Percentiles rank a stretch among this genome's conserved stretches.
Evolutionary conservation across 2,797 vertebrate species (phyloP).

Genomic region (Onychomys arenicola): DNA sequence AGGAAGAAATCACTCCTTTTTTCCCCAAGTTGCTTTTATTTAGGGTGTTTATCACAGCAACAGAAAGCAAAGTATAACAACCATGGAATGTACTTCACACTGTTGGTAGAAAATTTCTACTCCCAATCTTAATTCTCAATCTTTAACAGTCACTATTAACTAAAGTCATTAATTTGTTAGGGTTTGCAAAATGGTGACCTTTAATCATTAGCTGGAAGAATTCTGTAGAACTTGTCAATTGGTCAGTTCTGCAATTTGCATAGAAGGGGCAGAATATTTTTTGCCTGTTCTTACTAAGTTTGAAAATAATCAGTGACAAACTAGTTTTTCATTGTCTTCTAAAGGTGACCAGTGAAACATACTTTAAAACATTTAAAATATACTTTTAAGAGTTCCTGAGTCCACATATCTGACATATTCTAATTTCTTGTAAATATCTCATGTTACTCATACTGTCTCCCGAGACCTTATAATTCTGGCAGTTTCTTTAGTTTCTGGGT

Average conservation of each 20-base stretch:
- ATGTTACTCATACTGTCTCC: conserved; percentile 28
- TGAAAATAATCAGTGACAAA: background rate
- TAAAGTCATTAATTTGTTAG: conserved; percentile 35
- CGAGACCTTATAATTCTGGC: background rate
- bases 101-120: background rate
- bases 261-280: background rate
- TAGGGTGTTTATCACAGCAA: background rate
- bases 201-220: conserved; percentile 15
- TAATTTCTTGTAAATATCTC: background rate
- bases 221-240: conserved; percentile 15
- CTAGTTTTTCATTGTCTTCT: background rate
- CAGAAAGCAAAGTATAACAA: background rate
- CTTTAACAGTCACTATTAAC: conserved; percentile 17
- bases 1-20: background rate
- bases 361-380: background rate
- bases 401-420: background rate
- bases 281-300: background rate
- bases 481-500: background rate
- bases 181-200: background rate
- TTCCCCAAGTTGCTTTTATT: background rate
- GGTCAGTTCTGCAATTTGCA: background rate
- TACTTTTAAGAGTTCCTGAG: background rate
- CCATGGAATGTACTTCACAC: background rate
- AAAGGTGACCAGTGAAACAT: background rate
- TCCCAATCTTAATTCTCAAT: background rate